Percentiles rank a stretch among this genome's conserved stretches.
Evolutionary conservation across 2,888 invertebrate genomes (phyloP).

Genomic region (Scaptomyza reducta): DNA sequence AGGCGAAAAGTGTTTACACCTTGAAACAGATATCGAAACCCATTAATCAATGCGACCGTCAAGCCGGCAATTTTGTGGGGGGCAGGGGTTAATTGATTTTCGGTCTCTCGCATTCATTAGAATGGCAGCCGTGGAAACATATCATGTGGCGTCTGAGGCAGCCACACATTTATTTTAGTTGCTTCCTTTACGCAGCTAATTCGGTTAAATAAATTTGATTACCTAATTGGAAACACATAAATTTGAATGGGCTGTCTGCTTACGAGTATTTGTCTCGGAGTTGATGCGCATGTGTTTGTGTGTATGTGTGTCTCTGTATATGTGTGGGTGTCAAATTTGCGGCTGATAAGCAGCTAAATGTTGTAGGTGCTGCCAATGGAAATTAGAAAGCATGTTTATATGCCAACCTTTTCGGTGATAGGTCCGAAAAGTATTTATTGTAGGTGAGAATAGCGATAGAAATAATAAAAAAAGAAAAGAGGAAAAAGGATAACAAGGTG

Average conservation of each 20-base stretch:
- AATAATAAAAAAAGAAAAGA: not conserved
- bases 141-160: slow-evolving; percentile 36
- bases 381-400: slow-evolving; percentile 11
- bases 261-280: slow-evolving; percentile 38
- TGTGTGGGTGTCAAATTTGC: slow-evolving; percentile 32
- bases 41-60: slow-evolving; percentile 70
- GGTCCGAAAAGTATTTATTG: not conserved
- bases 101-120: slow-evolving; percentile 33
- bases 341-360: slow-evolving; percentile 38
- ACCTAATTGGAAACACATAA: slow-evolving; percentile 77
- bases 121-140: slow-evolving; percentile 25
- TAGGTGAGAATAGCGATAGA: not conserved
- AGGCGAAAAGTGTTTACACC: slow-evolving; percentile 42
- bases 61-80: slow-evolving; percentile 24
- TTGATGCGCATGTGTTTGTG: slow-evolving; percentile 6
- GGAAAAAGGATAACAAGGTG: not conserved
- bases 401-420: not conserved
- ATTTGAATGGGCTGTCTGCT: slow-evolving; percentile 56
- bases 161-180: slow-evolving; percentile 50
- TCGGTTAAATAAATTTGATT: slow-evolving; percentile 71
- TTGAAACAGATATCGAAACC: slow-evolving; percentile 29
- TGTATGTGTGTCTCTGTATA: slow-evolving; percentile 3
- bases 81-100: slow-evolving; percentile 59
- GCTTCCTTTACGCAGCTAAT: slow-evolving; percentile 54
- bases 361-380: slow-evolving; percentile 31